Evolutionary conservation across 1,140 invertebrate species (phyloP), one percentile per base, ranked within the genome.

Genomic region (Pentalonia nigronervosa): DNA sequence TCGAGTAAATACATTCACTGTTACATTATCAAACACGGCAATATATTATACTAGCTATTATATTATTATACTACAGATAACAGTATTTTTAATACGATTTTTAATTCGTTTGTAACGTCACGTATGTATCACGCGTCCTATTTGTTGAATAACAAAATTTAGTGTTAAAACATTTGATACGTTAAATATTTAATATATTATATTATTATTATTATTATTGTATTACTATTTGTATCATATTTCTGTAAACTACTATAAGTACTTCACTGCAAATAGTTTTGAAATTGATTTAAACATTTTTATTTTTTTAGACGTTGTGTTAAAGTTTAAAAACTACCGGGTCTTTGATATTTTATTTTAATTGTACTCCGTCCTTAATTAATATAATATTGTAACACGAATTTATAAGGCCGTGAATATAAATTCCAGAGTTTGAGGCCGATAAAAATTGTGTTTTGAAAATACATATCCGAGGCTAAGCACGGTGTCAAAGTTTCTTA

Each of bases 1-100:
- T 93, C 47, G 91, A 93, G 91, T 93, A 14, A 84, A 93, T 92
- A 50, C 90, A 21, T 86, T 93, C 91, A 83, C 91, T 86, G 47
- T 81, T 34, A 34, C 6, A 34, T 1, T 92, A 36, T n/a, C 21
- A 56, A 60, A 60, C 88, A 36, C 6, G 17, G n/a, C 48, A 86
- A 21, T 30, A 86, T 47, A 6, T 30, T 47, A 30, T 30, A 60
- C 25, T 60, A 30, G 60, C 11, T 67, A 67, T 67, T 30, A 30
- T 67, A n/a, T 30, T 67, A n/a, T 30, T 4, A 41, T 41, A 41
- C 41, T 3, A 11, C 11, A 14, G 30, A 30, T 14, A 11, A 14
- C 14, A 60, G 30, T 60, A 7, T 84, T 84, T 84, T 84, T 6
- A 45, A 36, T 25, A 36, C 25, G 48, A 20, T 50, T 50, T 17